phyloP scores from a whole-genome alignment of 2,113 vertebrate species.

The Merops nubicus region DNA sequence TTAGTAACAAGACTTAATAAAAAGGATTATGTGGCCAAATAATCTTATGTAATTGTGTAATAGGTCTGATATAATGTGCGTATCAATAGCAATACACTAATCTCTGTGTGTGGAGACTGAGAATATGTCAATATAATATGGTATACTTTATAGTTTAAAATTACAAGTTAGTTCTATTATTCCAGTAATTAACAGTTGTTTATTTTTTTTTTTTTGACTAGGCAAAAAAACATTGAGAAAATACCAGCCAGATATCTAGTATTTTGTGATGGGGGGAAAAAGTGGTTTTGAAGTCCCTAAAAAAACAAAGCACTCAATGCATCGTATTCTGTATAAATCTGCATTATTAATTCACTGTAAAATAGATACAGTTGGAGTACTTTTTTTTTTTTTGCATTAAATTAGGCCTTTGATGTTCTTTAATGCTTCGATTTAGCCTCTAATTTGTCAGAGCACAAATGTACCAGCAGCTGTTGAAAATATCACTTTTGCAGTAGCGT shows the following conservation, averaged over 20 bases:
- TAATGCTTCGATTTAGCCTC: slow-evolving; percentile 83
- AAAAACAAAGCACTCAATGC: slow-evolving; percentile 63
- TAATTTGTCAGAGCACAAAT: slow-evolving; percentile 84
- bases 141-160: slow-evolving; percentile 36
- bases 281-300: slow-evolving; percentile 36
- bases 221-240: slow-evolving; percentile 27
- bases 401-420: slow-evolving; percentile 84
- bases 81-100: background rate
- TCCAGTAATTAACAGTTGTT: background rate
- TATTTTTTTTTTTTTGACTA: background rate
- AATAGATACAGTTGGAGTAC: slow-evolving; percentile 80
- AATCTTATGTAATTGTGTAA: slow-evolving; percentile 38
- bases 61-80: background rate
- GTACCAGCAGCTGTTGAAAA: slow-evolving; percentile 87
- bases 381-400: slow-evolving; percentile 82
- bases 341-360: slow-evolving; percentile 81
- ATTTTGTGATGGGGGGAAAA: slow-evolving; percentile 41
- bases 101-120: background rate
- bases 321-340: slow-evolving; percentile 74
- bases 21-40: slow-evolving; percentile 44
- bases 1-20: slow-evolving; percentile 26
- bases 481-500: slow-evolving; percentile 84
- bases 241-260: slow-evolving; percentile 1
- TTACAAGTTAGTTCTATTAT: slow-evolving; percentile 20
- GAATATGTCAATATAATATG: background rate